Base-by-base conservation (phyloP, 2,113 vertebrate genomes). In the Hippocampus barbouri region DNA sequence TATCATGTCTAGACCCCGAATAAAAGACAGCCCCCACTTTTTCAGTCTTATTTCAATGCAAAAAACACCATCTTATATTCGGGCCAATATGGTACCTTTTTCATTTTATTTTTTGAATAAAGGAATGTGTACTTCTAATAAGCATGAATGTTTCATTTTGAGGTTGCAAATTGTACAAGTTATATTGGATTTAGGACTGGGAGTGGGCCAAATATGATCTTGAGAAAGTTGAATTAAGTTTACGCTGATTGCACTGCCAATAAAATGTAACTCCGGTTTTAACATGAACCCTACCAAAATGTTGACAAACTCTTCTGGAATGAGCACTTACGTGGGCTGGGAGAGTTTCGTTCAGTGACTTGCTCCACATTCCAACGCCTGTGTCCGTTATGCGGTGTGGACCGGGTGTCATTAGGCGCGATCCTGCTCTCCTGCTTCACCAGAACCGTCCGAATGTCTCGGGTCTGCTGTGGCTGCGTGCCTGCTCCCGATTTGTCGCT, bases 341-440 rank as follows among this genome's bases (percentile, higher is more conserved):
- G 57, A 30, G 68, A 41, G 73, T 72, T 77, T 41, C 79, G 69
- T 53, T 8, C 54, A 43, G 68, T 66, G 64, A 86, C 47, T 21
- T 80, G 73, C 69, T 89, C 88, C n/a, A 85, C 77, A 23, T 81
- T 71, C 87, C 89, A 86, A 25, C 56, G 61, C 49, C 88, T 82
- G 30, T 43, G 83, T 54, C 63, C 75, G 71, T 70, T 81, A 60
- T 71, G 75, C 23, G 81, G 77, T 21, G 76, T 27, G 8, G 41
- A 63, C 25, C 72, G 83, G 57, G 73, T 61, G 23, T 90, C 90
- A 40, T 78, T 81, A 41, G 70, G 53, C 72, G 85, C 3, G 4
- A 86, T 59, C 45, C 76, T 73, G 64, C 71, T 88, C 79, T 93
- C 92, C 63, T 91, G 90, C 74, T 93, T 93, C 56, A 93, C 90